Evolutionary conservation across 2,888 invertebrate genomes (phyloP), one percentile per base, ranked within the genome.

Genomic region (Troides oblongomaculatus): DNA sequence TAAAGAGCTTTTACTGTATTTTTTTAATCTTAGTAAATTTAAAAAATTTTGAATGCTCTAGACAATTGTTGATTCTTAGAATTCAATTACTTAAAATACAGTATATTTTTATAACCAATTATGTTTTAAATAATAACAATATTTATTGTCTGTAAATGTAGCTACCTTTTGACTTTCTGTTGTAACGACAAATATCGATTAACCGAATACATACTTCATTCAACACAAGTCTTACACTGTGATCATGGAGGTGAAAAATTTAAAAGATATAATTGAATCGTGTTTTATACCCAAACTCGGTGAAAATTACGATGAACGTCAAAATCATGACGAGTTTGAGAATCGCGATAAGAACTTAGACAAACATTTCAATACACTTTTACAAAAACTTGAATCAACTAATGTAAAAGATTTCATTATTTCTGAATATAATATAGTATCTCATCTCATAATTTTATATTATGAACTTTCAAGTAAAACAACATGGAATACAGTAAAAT

Each of bases 231-330:
- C 14, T 50, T 18, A 17, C 17, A 14, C 50, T 18, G 1, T 50
- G 18, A 50, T 17, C 18, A 50, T 4, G 3, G 18, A 57, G 10
- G 21, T 57, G 57, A 18, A 57, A 21, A 57, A 2, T 8, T 57
- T 83, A 61, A 74, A 77, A 64, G 73, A 78, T 66, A 72, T 72
- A 57, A 77, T 83, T 56, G 64, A 67, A 25, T 62, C 56, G 78
- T 90, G 88, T 74, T 75, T 84, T 66, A 57, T 90, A 62, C 79
- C 82, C 12, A 88, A 84, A 78, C 82, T 91, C 56, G 71, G 78
- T 30, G 84, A 79, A 76, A 84, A 85, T 67, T 77, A 78, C 62
- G 83, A 89, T 71, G 88, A 87, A 76, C 73, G 76, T 62, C 79
- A 83, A 61, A 73, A 75, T 68, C 87, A 87, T 57, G 69, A 73